Percentiles rank a stretch among this genome's conserved stretches.
Evolutionary conservation across 2,113 vertebrate species (phyloP).

Genomic region (Salvator merianae): DNA sequence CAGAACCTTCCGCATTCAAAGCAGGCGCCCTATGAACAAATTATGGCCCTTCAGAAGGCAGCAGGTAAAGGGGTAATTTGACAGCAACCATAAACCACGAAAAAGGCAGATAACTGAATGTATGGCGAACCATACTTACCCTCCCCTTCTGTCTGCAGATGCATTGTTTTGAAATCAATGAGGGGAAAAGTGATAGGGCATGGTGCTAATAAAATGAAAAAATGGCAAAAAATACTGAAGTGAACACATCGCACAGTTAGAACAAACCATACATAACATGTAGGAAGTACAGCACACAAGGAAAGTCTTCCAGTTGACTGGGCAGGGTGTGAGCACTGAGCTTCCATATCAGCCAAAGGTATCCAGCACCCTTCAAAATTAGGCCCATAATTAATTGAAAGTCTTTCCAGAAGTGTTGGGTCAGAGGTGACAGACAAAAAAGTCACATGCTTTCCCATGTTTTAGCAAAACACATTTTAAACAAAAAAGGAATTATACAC

Average conservation of each 20-base stretch:
- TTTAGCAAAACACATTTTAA: slow-evolving; percentile 34
- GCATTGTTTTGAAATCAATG: slow-evolving; percentile 99
- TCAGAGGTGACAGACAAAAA: slow-evolving; percentile 56
- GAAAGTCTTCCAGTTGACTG: slow-evolving; percentile 64
- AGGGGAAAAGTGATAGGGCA: slow-evolving; percentile 92
- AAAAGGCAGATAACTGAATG: slow-evolving; percentile 74
- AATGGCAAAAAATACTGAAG: slow-evolving; percentile 86
- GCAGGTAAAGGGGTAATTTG: slow-evolving; percentile 79
- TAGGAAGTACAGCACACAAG: slow-evolving; percentile 73
- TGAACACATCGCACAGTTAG: slow-evolving; percentile 84
- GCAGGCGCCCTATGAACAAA: not conserved
- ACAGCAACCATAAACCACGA: slow-evolving; percentile 77
- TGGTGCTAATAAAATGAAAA: slow-evolving; percentile 88
- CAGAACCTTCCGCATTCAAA: not conserved
- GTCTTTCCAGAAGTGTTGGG: slow-evolving; percentile 59
- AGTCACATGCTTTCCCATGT: slow-evolving; percentile 59
- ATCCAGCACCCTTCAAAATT: slow-evolving; percentile 41
- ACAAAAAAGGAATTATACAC: slow-evolving; percentile 9
- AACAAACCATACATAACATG: slow-evolving; percentile 84
- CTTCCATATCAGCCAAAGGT: slow-evolving; percentile 55
- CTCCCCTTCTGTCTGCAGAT: slow-evolving; percentile 94
- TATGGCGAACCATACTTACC: slow-evolving; percentile 88
- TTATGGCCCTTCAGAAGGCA: slow-evolving; percentile 48
- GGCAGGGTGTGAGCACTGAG: slow-evolving; percentile 58
- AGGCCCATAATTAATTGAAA: slow-evolving; percentile 42